Base-by-base conservation (phyloP, 2,888 invertebrate genomes). In the Mythimna vitellina region DNA sequence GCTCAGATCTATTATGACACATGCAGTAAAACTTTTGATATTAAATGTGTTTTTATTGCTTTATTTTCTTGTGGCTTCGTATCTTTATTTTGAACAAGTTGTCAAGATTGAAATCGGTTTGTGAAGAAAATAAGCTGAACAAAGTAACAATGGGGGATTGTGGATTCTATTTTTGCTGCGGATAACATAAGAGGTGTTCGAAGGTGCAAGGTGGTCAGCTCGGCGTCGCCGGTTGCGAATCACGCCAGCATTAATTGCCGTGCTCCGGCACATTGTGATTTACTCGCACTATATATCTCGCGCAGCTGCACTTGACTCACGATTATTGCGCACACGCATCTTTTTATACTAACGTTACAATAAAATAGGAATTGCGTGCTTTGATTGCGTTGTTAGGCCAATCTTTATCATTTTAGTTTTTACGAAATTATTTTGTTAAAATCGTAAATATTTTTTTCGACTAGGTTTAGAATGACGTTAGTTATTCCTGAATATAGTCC, bases 261-360 rank as follows among this genome's bases (percentile, higher is more conserved):
- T 88, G 86, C 81, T 83, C 81, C 75, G 77, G 83, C 83, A 85
- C 91, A 89, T 81, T 89, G 93, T 95, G 95, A 95, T 95, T 94
- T 95, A 94, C 93, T 92, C 87, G 88, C 84, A 85, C 86, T 88
- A 88, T 89, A 89, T 89, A 85, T 89, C 90, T 87, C 85, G 88
- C 87, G 92, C 95, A 95, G 94, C 92, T 95, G 95, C 94, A 89
- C 90, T 92, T 95, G 94, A 95, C 90, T 93, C 94, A 94, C 87
- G 89, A 87, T 88, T 89, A 89, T 87, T 89, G 88, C 85, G 82
- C 80, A 88, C 70, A 86, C 76, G 73, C 66, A 83, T 62, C 78
- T 82, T 84, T 86, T 84, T 84, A 78, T 72, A 75, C 67, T 65
- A 70, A 75, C 76, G 46, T 71, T 73, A 70, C 69, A 76, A 60